A percentile compares a stretch with the other conserved stretches of the same genome.
phyloP scores from a whole-genome alignment of 2,888 invertebrate species.

The Lepidocyrtinus sp. region DNA sequence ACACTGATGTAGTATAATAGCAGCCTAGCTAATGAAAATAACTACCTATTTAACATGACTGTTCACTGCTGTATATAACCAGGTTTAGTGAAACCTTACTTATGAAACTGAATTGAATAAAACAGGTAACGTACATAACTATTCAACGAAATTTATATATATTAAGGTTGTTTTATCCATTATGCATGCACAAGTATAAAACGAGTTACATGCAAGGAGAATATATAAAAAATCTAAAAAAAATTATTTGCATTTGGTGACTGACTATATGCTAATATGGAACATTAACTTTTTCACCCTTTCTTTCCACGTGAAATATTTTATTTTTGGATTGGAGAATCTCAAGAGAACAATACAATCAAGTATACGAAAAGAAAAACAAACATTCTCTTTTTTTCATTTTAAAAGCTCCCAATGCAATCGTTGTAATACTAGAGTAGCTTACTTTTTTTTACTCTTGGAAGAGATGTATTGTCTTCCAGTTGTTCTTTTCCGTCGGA shows the following conservation, averaged over 20 bases:
- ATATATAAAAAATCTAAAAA: neutral
- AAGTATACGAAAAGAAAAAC: constrained; percentile 35
- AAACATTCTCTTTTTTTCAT: constrained; percentile 10
- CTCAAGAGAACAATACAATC: constrained; percentile 54
- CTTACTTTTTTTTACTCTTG: constrained; percentile 17
- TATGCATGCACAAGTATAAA: neutral
- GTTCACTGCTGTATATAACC: neutral
- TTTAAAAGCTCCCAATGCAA: constrained; percentile 35
- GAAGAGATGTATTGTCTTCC: constrained; percentile 28
- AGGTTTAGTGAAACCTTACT: neutral
- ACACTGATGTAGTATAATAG: neutral
- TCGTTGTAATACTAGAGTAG: neutral
- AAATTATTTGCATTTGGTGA: constrained; percentile 13
- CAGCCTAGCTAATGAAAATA: constrained; percentile 1
- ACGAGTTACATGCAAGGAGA: neutral
- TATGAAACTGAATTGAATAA: no score
- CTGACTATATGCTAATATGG: constrained; percentile 6
- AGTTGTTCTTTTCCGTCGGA: constrained; percentile 2
- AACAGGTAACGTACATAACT: no score
- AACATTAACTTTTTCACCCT: constrained; percentile 1
- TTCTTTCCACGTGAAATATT: constrained; percentile 3
- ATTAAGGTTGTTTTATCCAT: constrained; percentile 8
- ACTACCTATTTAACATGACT: neutral
- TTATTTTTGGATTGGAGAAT: neutral
- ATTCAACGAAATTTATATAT: neutral